Base-by-base conservation (phyloP, 2,888 invertebrate species). In the Cyclophora albipunctata region DNA sequence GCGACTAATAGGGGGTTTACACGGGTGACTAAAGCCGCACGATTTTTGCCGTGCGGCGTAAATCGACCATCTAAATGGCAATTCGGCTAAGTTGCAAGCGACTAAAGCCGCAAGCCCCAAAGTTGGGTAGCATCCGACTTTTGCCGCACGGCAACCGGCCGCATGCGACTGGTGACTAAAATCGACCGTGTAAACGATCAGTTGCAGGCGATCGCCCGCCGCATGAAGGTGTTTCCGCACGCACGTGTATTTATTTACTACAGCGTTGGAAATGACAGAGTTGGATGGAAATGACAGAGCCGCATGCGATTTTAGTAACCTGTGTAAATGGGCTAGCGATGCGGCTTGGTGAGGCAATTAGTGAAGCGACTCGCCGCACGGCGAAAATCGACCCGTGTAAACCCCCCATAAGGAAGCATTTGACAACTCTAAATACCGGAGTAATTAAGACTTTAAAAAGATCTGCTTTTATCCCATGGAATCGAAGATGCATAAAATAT, bases 51-150 rank as follows among this genome's bases (percentile, higher is more conserved):
- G 63, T 58, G 53, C 62, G 60, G 62, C 59, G 57, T 51, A 64
- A 66, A 60, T 64, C 66, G 60, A 62, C 64, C 59, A 47, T 67
- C 58, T 66, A 62, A 67, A 66, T 65, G 64, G 62, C 67, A 67
- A 66, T 67, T 65, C 64, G 63, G 61, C 63, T 64, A 66, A 41
- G 62, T 60, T 3, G 63, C 65, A 65, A 60, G 60, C 67, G 66
- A 67, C 62, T 67, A 64, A 68, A 67, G 65, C 64, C 62, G 65
- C 68, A 66, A 68, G 67, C 61, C 64, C 62, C 67, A 66, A 70
- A 68, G 68, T 69, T 64, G 61, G 61, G 64, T 67, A 69, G 66
- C 65, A 66, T 66, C 64, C 66, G 67, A 69, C 63, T 67, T 67
- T 64, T 57, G 60, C 65, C 64, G 64, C 66, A 64, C 66, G 66